Base-by-base conservation (phyloP, 1,140 invertebrate species). In the Eupristina koningsbergeri region DNA sequence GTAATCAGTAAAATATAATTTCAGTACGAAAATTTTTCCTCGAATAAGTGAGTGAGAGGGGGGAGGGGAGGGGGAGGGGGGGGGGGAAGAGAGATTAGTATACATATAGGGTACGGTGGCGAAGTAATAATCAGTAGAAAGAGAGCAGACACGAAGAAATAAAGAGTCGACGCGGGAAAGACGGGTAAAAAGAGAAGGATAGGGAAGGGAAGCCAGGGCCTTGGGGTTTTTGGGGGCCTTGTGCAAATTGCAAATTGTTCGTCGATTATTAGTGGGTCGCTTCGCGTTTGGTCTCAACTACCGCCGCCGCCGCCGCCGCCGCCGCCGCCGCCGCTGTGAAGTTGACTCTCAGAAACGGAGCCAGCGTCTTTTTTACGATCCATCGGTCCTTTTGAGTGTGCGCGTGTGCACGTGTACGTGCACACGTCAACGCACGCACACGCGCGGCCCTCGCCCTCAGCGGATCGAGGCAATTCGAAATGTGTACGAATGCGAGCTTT, bases 191-290 rank as follows among this genome's bases (percentile, higher is more conserved):
- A 22, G 63, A 22, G 39, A 36, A 67, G 73, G 9, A 6, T 34
- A n/a, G 53, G 45, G 64, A 31, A 41, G 11, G 41, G 11, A 11
- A 45, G 64, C 63, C 76, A 81, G 61, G 39, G 71, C 83, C 83
- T 58, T 61, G 45, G 78, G 71, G 73, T 74, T 47, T 41, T 29
- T 73, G 31, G 76, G 45, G 50, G 69, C 67, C 50, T 69, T 69
- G 64, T 73, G 29, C 71, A 76, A 84, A 80, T 84, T 76, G 79
- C 83, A 84, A 84, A 84, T 84, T 84, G 83, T 84, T 64, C 78
- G 61, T 84, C 83, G 83, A 84, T 84, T 84, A 84, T 81, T 73
- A 78, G 64, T 78, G 58, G 22, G 78, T 61, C 47, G 75, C 34
- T 77, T 77, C 34, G 34, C 75, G 34, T 61, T 58, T 53, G 34